Evolutionary conservation across 2,797 vertebrate species (phyloP).

Genomic region (Pteronotus mesoamericanus): DNA sequence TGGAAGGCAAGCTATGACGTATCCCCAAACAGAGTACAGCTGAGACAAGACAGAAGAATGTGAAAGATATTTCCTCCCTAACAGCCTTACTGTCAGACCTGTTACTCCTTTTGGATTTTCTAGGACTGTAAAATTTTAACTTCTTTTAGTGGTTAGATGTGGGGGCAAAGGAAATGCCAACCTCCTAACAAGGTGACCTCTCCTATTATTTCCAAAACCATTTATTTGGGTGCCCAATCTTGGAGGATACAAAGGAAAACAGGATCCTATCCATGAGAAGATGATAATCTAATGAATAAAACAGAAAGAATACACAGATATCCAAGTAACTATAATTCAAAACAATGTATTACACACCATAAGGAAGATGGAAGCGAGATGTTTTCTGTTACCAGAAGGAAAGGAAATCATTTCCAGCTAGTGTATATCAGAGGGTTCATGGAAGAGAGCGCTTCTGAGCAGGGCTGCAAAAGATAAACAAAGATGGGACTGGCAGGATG

Average conservation of each 20-base stretch:
- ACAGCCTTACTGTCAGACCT: not conserved
- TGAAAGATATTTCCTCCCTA: not conserved
- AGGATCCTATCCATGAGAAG: not conserved
- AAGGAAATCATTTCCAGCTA: slow-evolving; percentile 30
- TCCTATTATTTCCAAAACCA: slow-evolving; percentile 25
- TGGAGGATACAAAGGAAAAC: slow-evolving; percentile 24
- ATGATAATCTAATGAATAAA: slow-evolving; percentile 22
- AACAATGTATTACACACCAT: not conserved
- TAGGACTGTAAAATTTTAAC: slow-evolving; percentile 24
- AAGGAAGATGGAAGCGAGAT: slow-evolving; percentile 2
- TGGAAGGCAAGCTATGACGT: not conserved
- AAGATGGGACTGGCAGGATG: not conserved
- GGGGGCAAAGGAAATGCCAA: not conserved
- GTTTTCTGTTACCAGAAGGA: not conserved
- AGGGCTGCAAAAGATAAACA: not conserved
- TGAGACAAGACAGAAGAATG: not conserved
- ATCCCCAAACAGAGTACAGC: not conserved
- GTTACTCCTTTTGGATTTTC: not conserved
- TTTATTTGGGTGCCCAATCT: not conserved
- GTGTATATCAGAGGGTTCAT: not conserved
- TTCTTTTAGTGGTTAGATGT: slow-evolving; percentile 6
- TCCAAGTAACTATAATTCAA: slow-evolving; percentile 18
- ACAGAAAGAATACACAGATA: not conserved
- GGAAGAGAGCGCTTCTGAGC: slow-evolving; percentile 1
- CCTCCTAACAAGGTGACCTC: slow-evolving; percentile 20